Conservation (phyloP, 2,888 invertebrate species). For the Buathra laborator region DNA sequence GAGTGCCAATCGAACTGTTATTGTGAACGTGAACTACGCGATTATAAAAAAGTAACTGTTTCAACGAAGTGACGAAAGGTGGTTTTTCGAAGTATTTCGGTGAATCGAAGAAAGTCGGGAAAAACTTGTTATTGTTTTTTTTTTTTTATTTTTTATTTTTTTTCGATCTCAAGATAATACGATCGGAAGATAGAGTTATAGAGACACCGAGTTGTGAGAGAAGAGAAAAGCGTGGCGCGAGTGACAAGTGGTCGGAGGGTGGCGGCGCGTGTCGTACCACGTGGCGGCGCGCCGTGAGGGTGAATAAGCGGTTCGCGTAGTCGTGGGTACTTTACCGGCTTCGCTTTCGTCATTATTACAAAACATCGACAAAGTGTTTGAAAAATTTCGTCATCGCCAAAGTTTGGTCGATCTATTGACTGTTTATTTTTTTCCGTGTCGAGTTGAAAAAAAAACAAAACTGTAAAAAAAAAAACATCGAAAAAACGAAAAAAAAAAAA, state of each 20-base stretch:
- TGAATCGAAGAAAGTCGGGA: neutral
- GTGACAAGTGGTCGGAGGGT: slow-evolving; percentile 70
- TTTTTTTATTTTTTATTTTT: neutral
- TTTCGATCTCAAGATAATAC: neutral
- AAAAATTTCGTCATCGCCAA: neutral
- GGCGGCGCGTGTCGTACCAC: slow-evolving; percentile 71
- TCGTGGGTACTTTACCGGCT: neutral
- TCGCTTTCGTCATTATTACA: neutral
- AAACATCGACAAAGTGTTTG: neutral
- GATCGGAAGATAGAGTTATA: neutral
- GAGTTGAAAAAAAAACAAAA: no score
- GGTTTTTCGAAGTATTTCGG: neutral
- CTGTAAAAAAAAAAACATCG: no score
- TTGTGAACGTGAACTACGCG: neutral
- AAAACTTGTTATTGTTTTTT: neutral
- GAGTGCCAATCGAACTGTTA: neutral
- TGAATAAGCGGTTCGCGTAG: slow-evolving; percentile 55
- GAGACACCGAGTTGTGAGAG: neutral
- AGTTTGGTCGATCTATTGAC: no score
- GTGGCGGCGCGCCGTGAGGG: slow-evolving; percentile 71
- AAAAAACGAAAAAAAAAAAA: no score
- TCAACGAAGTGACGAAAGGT: neutral
- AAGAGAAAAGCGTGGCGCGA: slow-evolving; percentile 53
- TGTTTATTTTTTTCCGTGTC: no score
- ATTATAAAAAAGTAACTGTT: neutral